Percentiles rank a stretch among this genome's conserved stretches.
phyloP scores from a whole-genome alignment of 2,888 invertebrate genomes.

The Epistrophe grossulariae region DNA sequence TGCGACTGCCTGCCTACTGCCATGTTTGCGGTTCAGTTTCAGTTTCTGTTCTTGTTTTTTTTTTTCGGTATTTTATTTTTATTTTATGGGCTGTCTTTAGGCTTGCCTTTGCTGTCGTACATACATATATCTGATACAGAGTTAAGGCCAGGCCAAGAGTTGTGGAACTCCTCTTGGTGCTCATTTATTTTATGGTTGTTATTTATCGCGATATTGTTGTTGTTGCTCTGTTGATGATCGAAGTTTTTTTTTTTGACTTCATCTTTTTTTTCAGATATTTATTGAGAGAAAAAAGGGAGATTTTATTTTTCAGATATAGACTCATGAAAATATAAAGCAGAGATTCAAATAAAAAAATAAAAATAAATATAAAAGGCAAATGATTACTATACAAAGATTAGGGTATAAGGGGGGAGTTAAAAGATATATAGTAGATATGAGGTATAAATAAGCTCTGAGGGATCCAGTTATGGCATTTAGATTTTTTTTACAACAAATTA shows the following conservation, averaged over 20 bases:
- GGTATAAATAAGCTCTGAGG: constrained; percentile 13
- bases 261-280: background rate
- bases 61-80: constrained; percentile 37
- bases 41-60: constrained; percentile 28
- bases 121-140: constrained; percentile 9
- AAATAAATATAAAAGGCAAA: constrained; percentile 48
- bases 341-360: constrained; percentile 39
- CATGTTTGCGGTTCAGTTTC: constrained; percentile 68
- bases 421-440: constrained; percentile 1
- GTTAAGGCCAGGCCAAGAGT: constrained; percentile 31
- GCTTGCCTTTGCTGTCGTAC: constrained; percentile 35
- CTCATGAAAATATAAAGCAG: constrained; percentile 67
- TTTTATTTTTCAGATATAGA: constrained; percentile 69
- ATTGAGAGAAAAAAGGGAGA: constrained; percentile 32
- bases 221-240: constrained; percentile 43
- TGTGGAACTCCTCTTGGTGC: constrained; percentile 65
- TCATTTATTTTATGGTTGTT: constrained; percentile 75
- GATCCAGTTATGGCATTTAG: constrained; percentile 60
- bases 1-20: constrained; percentile 76
- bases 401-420: background rate
- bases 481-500: constrained; percentile 57
- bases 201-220: constrained; percentile 71
- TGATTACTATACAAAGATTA: constrained; percentile 29
- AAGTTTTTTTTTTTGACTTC: constrained; percentile 23
- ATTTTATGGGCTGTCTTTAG: constrained; percentile 52